phyloP scores from a whole-genome alignment of 92 coral and sea anemone genomes.

The Ricordea florida region DNA sequence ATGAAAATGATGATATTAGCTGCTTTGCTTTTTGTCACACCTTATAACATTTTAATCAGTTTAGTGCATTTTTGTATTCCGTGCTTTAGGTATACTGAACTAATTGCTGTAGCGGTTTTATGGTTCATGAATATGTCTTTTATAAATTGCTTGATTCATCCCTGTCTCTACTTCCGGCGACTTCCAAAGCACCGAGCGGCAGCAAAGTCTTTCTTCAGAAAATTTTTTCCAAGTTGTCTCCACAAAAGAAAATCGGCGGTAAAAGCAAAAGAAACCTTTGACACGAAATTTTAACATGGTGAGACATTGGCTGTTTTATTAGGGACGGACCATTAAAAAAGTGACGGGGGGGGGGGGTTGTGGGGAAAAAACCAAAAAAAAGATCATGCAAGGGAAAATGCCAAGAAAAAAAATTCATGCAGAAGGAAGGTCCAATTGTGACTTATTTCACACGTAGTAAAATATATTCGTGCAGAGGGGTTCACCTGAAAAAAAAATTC shows the following conservation, averaged over 20 bases:
- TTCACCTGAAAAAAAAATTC: no score
- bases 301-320: no score
- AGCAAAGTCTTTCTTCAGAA: neutral
- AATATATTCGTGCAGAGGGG: no score
- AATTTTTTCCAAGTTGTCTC: neutral
- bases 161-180: neutral
- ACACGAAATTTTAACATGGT: constrained; percentile 3
- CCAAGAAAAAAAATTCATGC: no score
- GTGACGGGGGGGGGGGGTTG: no score
- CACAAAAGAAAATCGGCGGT: neutral
- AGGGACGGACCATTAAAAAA: no score
- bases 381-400: no score
- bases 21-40: neutral
- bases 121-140: neutral
- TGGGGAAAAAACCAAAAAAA: no score
- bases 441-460: no score
- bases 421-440: no score
- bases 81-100: neutral
- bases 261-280: neutral
- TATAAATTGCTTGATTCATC: neutral
- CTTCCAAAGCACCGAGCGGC: neutral
- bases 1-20: neutral
- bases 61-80: constrained; percentile 1
- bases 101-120: neutral
- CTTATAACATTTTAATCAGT: neutral